Evolutionary conservation across 2,888 invertebrate species (phyloP), one percentile per base, ranked within the genome.

Genomic region (Machimus atricapillus): DNA sequence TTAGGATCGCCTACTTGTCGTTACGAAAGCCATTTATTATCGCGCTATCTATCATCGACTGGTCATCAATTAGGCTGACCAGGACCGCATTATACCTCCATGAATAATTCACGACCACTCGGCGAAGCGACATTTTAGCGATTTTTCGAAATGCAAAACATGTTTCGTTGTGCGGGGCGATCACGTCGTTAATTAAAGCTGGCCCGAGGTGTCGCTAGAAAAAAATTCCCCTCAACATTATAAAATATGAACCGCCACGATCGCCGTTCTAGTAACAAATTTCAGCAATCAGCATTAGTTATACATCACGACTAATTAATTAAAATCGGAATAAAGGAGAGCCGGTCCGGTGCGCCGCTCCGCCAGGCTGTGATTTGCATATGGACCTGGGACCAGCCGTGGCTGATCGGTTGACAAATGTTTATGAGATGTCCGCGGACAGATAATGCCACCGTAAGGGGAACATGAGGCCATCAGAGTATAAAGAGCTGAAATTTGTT

Each of bases 1-100:
- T 87, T 87, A 87, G 86, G 73, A 82, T 87, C 87, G 86, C 87
- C 87, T 87, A 86, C 86, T 86, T 87, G 87, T 87, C 87, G 76
- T 86, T 86, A 86, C 86, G 78, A 87, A 87, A 87, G 31, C 74
- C 81, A 86, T 77, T 66, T 86, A 87, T 86, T 86, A 86, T 86
- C 87, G 74, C 79, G 82, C 81, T 74, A 56, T 86, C 86, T 87
- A 86, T 86, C 87, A 87, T 87, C 81, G 81, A 73, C 43, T 85
- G 87, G 66, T 85, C 78, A 85, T 85, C 85, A 85, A 85, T 85
- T 85, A 74, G 73, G 37, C 19, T 74, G 74, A 74, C 85, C 52
- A 74, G 85, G 85, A 40, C 37, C 74, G 46, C 85, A 85, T 74
- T 74, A 74, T 34, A 74, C 34, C 46, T 83, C 58, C 85, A 85